Evolutionary conservation across 1,140 invertebrate genomes (phyloP).

Genomic region (Hormaphis cornu): DNA sequence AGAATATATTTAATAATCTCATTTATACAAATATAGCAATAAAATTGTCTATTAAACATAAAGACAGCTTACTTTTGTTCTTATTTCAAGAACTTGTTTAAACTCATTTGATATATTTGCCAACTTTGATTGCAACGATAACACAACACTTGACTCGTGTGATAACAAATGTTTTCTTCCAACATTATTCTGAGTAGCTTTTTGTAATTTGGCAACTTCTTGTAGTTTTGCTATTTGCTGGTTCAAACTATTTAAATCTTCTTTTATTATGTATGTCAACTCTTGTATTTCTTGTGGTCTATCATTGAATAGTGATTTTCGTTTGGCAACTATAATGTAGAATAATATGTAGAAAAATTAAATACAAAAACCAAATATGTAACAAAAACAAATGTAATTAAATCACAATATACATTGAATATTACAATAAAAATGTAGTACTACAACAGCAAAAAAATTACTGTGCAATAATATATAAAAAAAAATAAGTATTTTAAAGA

Average conservation of each 20-base stretch:
- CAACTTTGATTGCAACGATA: slow-evolving; percentile 87
- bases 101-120: slow-evolving; percentile 95
- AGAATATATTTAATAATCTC: too few species aligned
- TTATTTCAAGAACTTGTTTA: slow-evolving; percentile 73
- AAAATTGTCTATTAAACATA: too few species aligned
- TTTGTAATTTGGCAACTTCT: slow-evolving; percentile 63
- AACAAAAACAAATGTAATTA: slow-evolving; percentile 34
- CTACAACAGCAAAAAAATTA: too few species aligned
- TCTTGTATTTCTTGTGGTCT: slow-evolving; percentile 92
- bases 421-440: too few species aligned
- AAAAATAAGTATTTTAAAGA: too few species aligned
- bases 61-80: slow-evolving; percentile 57
- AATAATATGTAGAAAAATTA: too few species aligned
- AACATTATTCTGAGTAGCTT: slow-evolving; percentile 47
- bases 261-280: slow-evolving; percentile 94
- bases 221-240: slow-evolving; percentile 86
- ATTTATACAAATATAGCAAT: too few species aligned
- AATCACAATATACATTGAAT: slow-evolving; percentile 6
- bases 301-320: slow-evolving; percentile 95
- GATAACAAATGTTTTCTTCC: slow-evolving; percentile 72
- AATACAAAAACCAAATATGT: too few species aligned
- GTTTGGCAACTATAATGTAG: slow-evolving; percentile 96
- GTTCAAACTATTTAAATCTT: slow-evolving; percentile 88
- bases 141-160: slow-evolving; percentile 91
- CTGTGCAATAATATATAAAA: too few species aligned